phyloP scores from a whole-genome alignment of 2,797 vertebrate species.

The Melanogrammus aeglefinus region DNA sequence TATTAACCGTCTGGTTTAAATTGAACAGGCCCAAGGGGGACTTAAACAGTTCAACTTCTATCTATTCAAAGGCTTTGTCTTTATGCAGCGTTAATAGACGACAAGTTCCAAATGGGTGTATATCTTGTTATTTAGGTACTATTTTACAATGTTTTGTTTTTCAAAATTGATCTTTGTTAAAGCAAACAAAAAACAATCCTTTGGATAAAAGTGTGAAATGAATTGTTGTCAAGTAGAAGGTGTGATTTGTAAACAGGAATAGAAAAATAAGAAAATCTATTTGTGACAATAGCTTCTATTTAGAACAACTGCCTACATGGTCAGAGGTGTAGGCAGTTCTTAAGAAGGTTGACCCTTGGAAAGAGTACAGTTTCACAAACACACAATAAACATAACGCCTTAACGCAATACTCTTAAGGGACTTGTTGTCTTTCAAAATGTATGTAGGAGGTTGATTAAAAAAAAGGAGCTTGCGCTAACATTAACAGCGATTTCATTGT shows the following conservation, averaged over 20 bases:
- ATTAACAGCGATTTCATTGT: not conserved
- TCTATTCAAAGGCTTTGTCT: not conserved
- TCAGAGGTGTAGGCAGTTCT: not conserved
- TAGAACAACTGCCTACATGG: not conserved
- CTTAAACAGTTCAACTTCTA: not conserved
- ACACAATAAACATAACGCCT: not conserved
- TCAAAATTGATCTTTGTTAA: not conserved
- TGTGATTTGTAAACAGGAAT: not conserved
- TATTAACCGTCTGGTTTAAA: not conserved
- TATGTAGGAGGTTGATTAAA: no score
- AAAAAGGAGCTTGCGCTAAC: not conserved
- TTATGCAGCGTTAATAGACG: not conserved
- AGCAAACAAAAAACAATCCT: not conserved
- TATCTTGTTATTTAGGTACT: not conserved
- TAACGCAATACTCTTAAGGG: not conserved
- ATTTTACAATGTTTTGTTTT: not conserved
- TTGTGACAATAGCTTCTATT: not conserved
- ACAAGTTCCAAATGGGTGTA: not conserved
- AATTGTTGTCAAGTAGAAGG: not conserved
- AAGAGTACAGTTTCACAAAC: not conserved
- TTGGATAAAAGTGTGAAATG: not conserved
- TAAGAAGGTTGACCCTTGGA: no score
- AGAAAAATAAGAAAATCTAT: not conserved
- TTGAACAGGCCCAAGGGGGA: not conserved
- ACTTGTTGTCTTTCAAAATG: not conserved